Base-by-base conservation (phyloP, 2,888 invertebrate genomes). In the Drosophila pseudotakahashii region DNA sequence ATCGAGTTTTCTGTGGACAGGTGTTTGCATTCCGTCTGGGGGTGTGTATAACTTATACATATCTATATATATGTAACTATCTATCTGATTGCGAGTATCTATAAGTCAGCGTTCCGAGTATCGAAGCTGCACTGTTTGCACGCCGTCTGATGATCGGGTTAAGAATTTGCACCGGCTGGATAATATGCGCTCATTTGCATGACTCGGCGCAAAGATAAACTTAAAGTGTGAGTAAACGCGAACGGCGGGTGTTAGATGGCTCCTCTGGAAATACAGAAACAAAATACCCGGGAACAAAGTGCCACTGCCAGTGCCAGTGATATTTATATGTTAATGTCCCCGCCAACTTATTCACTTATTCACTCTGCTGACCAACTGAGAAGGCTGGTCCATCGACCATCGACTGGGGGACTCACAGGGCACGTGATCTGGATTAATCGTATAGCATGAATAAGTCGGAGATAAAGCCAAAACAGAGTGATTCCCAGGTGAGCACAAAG, bases 131-230 rank as follows among this genome's bases (percentile, higher is more conserved):
- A n/a, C 62, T 36, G n/a, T n/a, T n/a, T n/a, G n/a, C n/a, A 19
- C 19, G 19, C 1, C 19, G 64, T 62, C 62, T 51, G 68, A 26
- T 32, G 30, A 53, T 68, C 44, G 32, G 57, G 36, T n/a, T 16
- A 64, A 51, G 64, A 83, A 68, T 75, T 63, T 13, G 62, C 82
- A 85, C 63, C 57, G 68, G 41, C 41, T 53, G 57, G 68, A 54
- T 50, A 79, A 34, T 34, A 75, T 73, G 58, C 63, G 80, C 87
- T 69, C 62, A 80, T 86, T 83, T 73, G 76, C 81, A 88, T 81
- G 81, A 81, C 78, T 88, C 69, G 64, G 66, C 87, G 69, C 51
- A 64, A 87, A 79, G 64, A 71, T 74, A 77, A 70, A 57, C 55
- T 71, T 48, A 50, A 16, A 32, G 64, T 36, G 48, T 79, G 80